Conservation (phyloP, 2,888 invertebrate genomes). For the Anoncus sp. region DNA sequence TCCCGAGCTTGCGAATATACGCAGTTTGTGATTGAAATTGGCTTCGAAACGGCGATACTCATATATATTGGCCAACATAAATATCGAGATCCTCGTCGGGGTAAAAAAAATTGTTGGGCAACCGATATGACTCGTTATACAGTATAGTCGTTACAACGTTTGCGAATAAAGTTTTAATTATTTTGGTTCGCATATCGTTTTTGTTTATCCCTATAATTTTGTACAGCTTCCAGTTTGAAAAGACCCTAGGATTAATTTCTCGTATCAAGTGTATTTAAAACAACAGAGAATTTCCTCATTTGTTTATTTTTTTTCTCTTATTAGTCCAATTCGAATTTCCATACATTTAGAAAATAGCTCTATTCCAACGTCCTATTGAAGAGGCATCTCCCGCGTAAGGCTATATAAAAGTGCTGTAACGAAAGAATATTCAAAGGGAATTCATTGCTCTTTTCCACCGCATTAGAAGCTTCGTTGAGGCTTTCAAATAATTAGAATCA, state of each 20-base stretch:
- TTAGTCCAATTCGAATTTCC: background rate
- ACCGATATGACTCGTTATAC: background rate
- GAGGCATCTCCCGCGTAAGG: no score
- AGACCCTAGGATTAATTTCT: background rate
- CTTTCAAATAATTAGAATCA: no score
- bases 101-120: conserved; percentile 10
- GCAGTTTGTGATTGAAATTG: conserved; percentile 4
- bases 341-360: background rate
- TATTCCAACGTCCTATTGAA: no score
- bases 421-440: no score
- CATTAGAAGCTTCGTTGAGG: no score
- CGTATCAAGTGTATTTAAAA: background rate
- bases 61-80: conserved; percentile 6
- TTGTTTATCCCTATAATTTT: background rate
- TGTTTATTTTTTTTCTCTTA: background rate
- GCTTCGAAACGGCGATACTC: conserved; percentile 14
- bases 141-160: background rate
- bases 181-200: background rate
- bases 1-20: conserved; percentile 14
- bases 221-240: background rate
- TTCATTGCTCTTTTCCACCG: no score
- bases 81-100: background rate
- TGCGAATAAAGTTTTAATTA: background rate
- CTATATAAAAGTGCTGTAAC: no score
- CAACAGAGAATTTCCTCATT: background rate